Conservation (phyloP, 2,113 vertebrate species). For the Bungarus multicinctus region DNA sequence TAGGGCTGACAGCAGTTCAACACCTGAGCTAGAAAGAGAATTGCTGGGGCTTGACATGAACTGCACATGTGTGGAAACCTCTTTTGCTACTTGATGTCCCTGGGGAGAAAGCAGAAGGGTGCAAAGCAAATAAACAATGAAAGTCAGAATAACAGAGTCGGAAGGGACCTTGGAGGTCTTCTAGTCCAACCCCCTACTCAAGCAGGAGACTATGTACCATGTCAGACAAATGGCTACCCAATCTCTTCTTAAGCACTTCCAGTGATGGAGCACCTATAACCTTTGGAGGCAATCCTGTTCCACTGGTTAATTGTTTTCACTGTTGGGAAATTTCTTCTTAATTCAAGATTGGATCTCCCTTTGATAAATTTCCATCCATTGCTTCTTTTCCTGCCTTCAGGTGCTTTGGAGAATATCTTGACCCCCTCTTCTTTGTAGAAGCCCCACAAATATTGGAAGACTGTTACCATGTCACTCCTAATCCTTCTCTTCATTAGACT, state of each 20-base stretch:
- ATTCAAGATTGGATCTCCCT: neutral
- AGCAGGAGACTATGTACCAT: neutral
- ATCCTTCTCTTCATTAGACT: neutral
- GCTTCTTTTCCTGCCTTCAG: neutral
- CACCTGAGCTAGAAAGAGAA: neutral
- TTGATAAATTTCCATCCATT: neutral
- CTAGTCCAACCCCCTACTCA: neutral
- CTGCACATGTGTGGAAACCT: neutral
- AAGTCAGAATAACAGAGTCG: neutral
- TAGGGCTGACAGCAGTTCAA: neutral
- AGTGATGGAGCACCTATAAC: neutral
- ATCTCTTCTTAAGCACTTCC: neutral
- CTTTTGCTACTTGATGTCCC: neutral
- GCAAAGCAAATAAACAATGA: neutral
- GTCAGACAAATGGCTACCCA: neutral
- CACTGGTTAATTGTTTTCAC: neutral
- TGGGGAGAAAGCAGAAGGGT: neutral
- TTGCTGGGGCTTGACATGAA: neutral
- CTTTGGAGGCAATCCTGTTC: neutral
- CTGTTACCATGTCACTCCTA: too few relatives aligned
- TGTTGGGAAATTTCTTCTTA: neutral
- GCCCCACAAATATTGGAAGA: neutral
- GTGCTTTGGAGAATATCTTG: neutral
- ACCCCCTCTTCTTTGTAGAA: neutral
- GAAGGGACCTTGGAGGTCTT: neutral